Conservation (phyloP, 2,113 vertebrate genomes). For the Excalfactoria chinensis region DNA sequence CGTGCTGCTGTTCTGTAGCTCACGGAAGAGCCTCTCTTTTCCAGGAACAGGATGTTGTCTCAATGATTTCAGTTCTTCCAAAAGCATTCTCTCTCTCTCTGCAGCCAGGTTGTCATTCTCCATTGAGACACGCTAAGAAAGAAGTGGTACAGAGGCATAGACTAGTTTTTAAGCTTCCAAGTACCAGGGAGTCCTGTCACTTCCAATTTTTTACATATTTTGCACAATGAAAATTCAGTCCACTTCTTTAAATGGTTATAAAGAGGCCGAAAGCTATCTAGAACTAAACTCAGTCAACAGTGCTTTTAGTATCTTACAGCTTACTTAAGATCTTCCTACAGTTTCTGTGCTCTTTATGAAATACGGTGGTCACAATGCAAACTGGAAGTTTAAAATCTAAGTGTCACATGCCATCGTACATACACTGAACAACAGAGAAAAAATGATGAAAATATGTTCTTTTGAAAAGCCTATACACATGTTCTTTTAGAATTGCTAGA, state of each 20-base stretch:
- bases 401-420: background rate
- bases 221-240: background rate
- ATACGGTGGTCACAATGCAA: background rate
- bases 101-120: slow-evolving; percentile 79
- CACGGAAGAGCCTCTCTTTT: slow-evolving; percentile 70
- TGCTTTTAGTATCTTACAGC: background rate
- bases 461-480: background rate
- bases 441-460: background rate
- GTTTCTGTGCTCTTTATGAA: background rate
- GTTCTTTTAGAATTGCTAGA: background rate
- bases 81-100: slow-evolving; percentile 82
- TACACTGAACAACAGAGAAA: background rate
- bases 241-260: slow-evolving; percentile 17
- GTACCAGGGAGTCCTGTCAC: background rate
- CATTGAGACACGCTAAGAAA: slow-evolving; percentile 77
- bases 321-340: background rate
- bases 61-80: slow-evolving; percentile 80
- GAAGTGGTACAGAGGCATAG: slow-evolving; percentile 53
- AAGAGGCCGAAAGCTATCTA: background rate
- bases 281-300: background rate
- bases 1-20: slow-evolving; percentile 77
- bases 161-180: slow-evolving; percentile 52
- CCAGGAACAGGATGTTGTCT: slow-evolving; percentile 69
- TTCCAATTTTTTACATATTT: background rate
- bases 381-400: background rate